phyloP scores from a whole-genome alignment of 2,888 invertebrate genomes.

The Noctuana brunneofusca region DNA sequence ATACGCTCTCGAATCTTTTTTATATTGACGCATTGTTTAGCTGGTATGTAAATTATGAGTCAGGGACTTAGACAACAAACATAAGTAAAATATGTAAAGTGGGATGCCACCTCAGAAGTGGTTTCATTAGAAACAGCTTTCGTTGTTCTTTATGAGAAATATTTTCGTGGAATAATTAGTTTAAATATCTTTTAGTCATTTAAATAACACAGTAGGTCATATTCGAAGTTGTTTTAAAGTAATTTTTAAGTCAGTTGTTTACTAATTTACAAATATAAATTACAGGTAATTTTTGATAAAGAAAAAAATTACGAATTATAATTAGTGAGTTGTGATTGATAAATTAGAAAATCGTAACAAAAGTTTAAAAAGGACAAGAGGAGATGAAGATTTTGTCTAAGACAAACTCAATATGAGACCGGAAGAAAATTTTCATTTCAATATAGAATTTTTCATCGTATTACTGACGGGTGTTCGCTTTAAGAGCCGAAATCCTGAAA shows the following conservation, averaged over 20 bases:
- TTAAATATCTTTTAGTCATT: too few relatives aligned
- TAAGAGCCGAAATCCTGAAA: conserved; percentile 61
- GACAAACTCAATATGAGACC: not conserved
- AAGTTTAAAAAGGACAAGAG: too few relatives aligned
- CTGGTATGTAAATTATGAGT: conserved; percentile 42
- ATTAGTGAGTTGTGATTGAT: too few relatives aligned
- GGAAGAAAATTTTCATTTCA: conserved; percentile 10
- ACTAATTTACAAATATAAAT: too few relatives aligned
- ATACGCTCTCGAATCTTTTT: conserved; percentile 41
- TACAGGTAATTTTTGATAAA: too few relatives aligned
- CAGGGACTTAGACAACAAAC: conserved; percentile 41
- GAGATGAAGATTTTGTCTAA: too few relatives aligned
- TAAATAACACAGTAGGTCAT: too few relatives aligned
- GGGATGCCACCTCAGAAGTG: conserved; percentile 16
- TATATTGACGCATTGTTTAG: conserved; percentile 42
- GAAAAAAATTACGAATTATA: too few relatives aligned
- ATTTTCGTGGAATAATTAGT: not conserved
- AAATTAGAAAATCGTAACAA: too few relatives aligned
- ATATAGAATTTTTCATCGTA: conserved; percentile 35
- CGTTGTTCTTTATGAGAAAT: not conserved
- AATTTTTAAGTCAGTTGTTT: too few relatives aligned
- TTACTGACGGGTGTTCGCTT: conserved; percentile 45
- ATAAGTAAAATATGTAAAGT: conserved; percentile 25
- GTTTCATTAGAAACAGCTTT: not conserved
- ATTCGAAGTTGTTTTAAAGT: too few relatives aligned